Base-by-base conservation (phyloP, 2,888 invertebrate species). In the Xestia rhomboidea region DNA sequence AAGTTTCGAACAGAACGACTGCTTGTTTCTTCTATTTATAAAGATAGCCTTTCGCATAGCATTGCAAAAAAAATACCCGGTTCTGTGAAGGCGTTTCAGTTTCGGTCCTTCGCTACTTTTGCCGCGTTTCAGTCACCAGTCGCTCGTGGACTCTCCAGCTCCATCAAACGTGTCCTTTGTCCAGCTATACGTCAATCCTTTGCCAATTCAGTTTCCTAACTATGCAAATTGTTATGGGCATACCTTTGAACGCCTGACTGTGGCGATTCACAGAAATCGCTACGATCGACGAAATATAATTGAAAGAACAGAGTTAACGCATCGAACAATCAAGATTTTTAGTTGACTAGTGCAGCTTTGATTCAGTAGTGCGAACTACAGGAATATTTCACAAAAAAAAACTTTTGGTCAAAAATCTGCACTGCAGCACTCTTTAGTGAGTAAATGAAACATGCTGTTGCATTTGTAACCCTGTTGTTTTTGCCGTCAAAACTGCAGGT, bases 271-370 rank as follows among this genome's bases (percentile, higher is more conserved):
- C 18, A 11, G 44, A 21, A 67, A 67, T 67, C 11, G 10, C 30
- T 60, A 11, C n/a, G 2, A 63, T 49, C 1, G 4, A 15, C 3
- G 24, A 41, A 74, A 68, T 54, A 49, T 10, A 67, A 51, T 21
- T 27, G 18, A 72, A 27, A 18, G 18, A 21, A 27, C 4, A 13
- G 49, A n/a, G n/a, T n/a, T n/a, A n/a, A 66, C 24, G 24, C 44
- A 46, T n/a, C 5, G 34, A 60, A 62, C n/a, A 46, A n/a, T 62
- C 7, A 68, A 60, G 6, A 62, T 11, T 72, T 79, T 51, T 67
- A 30, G 62, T 73, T 73, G 57, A 66, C 49, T n/a, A 79, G 41
- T 15, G 49, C 15, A 13, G 15, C 15, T 76, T 49, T 7, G 11
- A 81, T 60, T 79, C 41, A 38, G 27, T 15, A 24, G 10, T 15